Base-by-base conservation (phyloP, 2,888 invertebrate species). In the Clunio marinus region DNA sequence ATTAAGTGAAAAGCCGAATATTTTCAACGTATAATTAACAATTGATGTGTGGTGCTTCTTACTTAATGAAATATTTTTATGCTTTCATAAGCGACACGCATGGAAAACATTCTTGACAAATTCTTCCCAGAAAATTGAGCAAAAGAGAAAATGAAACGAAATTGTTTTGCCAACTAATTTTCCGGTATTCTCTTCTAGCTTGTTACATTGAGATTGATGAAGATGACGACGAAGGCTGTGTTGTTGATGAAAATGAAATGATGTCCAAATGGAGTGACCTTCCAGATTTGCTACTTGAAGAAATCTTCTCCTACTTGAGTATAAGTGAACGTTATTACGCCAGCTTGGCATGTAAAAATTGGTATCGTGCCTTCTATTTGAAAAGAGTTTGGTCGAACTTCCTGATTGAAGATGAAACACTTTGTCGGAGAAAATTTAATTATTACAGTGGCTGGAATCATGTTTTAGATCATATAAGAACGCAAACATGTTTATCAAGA, bases 391-490 rank as follows among this genome's bases (percentile, higher is more conserved):
- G 92, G 92, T 81, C 84, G 5, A 84, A 83, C 10, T 91, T 92
- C 74, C 80, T 83, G 1, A 80, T 91, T 51, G 84, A 86, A 70
- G 91, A 91, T 74, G 81, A 81, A 1, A 88, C 89, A 0, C 80
- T 92, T 22, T 90, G 90, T 0, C 82, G 89, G 69, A 81, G 87
- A 24, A 86, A 87, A 75, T 91, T 86, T 75, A 91, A 91, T 74
- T 88, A 90, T 73, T 91, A 89, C 75, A 86, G 88, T 62, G 91
- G 91, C 17, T 91, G 90, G 87, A 88, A 88, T 80, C 83, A 86
- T 73, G 84, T 87, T 73, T 77, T 92, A 72, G 90, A 90, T 78
- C 89, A 89, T 74, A 80, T 87, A 74, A 80, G 88, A 69, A 86
- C 88, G 0, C 88, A 89, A 71, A 79, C 84, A 70, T 91, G 89